Base-by-base conservation (phyloP, 2,113 vertebrate species). In the Triplophysa siluroides region DNA sequence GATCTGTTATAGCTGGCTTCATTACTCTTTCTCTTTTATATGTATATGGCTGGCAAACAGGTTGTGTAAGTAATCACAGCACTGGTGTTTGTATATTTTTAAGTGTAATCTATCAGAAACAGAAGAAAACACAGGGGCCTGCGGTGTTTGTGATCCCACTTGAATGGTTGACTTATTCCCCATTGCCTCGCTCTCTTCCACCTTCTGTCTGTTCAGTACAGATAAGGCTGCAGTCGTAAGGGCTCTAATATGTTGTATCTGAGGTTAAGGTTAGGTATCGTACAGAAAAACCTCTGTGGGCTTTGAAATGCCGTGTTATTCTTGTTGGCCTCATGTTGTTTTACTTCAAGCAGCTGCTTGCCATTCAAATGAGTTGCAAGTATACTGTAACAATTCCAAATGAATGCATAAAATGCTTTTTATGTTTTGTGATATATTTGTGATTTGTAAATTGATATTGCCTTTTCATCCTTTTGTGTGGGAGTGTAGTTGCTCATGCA, bases 141-240 rank as follows among this genome's bases (percentile, higher is more conserved):
- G 71, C 8, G 13, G 63, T 76, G 79, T 26, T 61, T 67, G 47
- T 76, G 63, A 75, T 80, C 69, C 50, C 61, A 65, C 52, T 60
- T 54, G 71, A 75, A 75, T 75, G 71, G 62, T 68, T 56, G 63
- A 74, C 72, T 81, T 69, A 67, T 76, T 76, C 72, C 72, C 79
- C 21, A 21, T 64, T 50, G 79, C 24, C 38, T 68, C 23, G 33
- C 23, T 60, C 72, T 16, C 47, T 74, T 67, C 41, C 29, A 61
- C 67, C 38, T 62, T 68, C 63, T 75, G 63, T 81, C 79, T 81
- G 79, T 13, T 29, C 8, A 45, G 19, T 43, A 64, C 72, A 61
- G 79, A 81, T 81, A 81, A 81, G 64, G 43, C 24, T 38, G 9
- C n/a, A 47, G 63, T 69, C 62, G 4, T 75, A 63, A 54, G 47